These are phyloP conservation scores for Amphibalanus amphitrite DNA, from an alignment of 1,140 invertebrate genomes.

Conservation along the genomic window DNA sequence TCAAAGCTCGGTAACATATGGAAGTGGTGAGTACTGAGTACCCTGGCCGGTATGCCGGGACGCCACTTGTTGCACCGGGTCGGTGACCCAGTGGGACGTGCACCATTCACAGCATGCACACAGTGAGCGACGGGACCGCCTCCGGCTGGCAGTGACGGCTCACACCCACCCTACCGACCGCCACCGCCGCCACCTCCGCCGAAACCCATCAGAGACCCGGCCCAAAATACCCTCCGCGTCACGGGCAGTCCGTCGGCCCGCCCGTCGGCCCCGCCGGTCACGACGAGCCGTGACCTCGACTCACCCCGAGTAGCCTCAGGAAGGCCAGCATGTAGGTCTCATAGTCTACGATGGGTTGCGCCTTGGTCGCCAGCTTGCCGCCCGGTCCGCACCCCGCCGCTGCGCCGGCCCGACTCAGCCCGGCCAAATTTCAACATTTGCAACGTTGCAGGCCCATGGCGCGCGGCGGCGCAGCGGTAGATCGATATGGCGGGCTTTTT, in stretches of 20 bases:
- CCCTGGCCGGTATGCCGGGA: too few species aligned
- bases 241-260: too few species aligned
- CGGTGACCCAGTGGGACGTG: not conserved
- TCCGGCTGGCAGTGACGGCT: not conserved
- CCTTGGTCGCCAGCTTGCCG: not conserved
- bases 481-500: not conserved
- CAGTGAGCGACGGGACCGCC: too few species aligned
- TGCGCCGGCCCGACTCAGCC: not conserved
- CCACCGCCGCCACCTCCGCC: too few species aligned
- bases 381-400: not conserved
- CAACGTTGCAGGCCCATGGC: not conserved
- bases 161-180: not conserved
- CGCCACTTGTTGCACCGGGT: not conserved
- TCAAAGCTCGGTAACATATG: too few species aligned
- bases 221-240: not conserved
- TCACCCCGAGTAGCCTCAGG: not conserved
- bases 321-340: constrained; percentile 1
- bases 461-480: too few species aligned
- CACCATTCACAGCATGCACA: not conserved
- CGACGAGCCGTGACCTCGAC: too few species aligned
- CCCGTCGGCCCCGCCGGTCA: too few species aligned
- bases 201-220: not conserved
- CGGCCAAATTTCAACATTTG: constrained; percentile 1
- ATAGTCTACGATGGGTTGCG: not conserved
- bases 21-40: too few species aligned